Base-by-base conservation (phyloP, 2,113 vertebrate genomes). In the Pseudorectes ferrugineus region DNA sequence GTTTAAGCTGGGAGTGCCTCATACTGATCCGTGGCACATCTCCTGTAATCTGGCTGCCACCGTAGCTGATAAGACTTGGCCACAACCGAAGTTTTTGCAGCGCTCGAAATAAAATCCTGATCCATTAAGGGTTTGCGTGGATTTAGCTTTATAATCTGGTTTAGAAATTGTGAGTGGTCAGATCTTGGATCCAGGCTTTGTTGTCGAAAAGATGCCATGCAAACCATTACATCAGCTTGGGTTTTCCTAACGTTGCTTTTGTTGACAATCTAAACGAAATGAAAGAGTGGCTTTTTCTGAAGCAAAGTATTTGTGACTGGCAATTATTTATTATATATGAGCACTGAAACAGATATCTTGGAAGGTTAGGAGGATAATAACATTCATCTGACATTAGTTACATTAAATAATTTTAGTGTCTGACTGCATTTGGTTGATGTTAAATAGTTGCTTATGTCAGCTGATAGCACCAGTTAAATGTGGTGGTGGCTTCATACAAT, bases 131-230 rank as follows among this genome's bases (percentile, higher is more conserved):
- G 95, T 98, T 98, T 98, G 97, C 93, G 70, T 97, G 96, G 98
- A 98, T 98, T 99, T 99, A 98, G 98, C 98, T 97, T 97, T 96
- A 96, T 99, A 98, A 99, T 98, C 98, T 98, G 98, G 97, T 97
- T 99, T 98, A 97, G 97, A 98, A 97, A 96, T 98, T 98, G 98
- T 98, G 98, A 98, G 93, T 98, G 98, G 97, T 97, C 98, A 97
- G 97, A 98, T 98, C 98, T 97, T 97, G 95, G 96, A 97, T 97
- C 93, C 95, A 82, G 97, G 97, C 98, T 95, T 97, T 97, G 95
- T 98, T 98, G 98, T 92, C 0, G 1, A 86, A 80, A 87, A 88
- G 91, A 94, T 89, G 87, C 78, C 66, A 2, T 4, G 43, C 81
- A 96, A 93, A 96, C 46, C 79, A 16, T 92, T 65, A 42, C 92